Percentiles rank a stretch among this genome's conserved stretches.
These are phyloP conservation scores for Acleris literana DNA, from an alignment of 2,888 invertebrate species.

Conservation along the genomic window DNA sequence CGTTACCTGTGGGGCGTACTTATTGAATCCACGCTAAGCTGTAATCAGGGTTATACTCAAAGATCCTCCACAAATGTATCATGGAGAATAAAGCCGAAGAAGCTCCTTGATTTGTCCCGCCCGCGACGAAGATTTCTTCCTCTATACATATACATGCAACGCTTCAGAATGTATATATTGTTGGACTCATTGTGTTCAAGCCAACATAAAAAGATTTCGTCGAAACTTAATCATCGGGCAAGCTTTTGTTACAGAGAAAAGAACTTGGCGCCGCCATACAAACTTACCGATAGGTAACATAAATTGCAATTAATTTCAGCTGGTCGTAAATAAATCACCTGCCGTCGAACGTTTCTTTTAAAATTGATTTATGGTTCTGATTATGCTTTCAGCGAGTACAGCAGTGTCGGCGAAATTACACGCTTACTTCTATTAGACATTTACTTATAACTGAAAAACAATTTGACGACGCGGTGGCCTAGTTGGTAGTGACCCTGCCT, in stretches of 20 bases:
- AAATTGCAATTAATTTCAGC: constrained; percentile 38
- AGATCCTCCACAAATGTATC: constrained; percentile 60
- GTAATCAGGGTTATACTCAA: constrained; percentile 57
- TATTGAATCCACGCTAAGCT: constrained; percentile 49
- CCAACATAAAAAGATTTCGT: constrained; percentile 49
- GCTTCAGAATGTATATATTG: constrained; percentile 23
- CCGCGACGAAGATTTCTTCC: constrained; percentile 55
- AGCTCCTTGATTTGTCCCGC: constrained; percentile 63
- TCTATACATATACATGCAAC: constrained; percentile 43
- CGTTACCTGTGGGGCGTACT: constrained; percentile 46
- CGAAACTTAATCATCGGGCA: constrained; percentile 44
- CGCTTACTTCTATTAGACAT: not conserved
- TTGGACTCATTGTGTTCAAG: constrained; percentile 58
- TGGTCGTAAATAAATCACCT: constrained; percentile 9
- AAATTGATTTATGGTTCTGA: constrained; percentile 24
- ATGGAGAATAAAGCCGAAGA: constrained; percentile 63
- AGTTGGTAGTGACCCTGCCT: too few species aligned
- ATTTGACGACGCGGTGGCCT: too few species aligned
- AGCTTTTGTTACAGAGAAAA: constrained; percentile 55
- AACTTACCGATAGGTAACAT: constrained; percentile 35
- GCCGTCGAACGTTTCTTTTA: constrained; percentile 23
- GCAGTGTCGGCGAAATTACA: not conserved
- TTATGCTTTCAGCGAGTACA: constrained; percentile 2
- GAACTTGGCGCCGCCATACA: constrained; percentile 44
- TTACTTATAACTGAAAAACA: not conserved